Evolutionary conservation across 2,113 vertebrate genomes (phyloP).

Genomic region (Myrmecobius fasciatus): DNA sequence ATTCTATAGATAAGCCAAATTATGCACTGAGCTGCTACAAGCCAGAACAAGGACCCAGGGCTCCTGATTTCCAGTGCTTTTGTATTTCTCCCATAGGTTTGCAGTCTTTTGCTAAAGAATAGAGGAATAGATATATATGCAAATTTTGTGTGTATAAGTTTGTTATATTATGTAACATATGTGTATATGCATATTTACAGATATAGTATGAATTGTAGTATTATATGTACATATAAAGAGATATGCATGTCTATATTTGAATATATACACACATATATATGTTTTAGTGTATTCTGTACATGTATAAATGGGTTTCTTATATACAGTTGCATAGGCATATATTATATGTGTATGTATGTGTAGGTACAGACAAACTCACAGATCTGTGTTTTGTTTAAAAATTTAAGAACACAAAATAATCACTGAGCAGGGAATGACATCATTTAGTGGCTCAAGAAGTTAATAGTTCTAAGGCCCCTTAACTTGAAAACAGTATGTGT

Average conservation of each 20-base stretch:
- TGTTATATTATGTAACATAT: neutral
- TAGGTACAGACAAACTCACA: neutral
- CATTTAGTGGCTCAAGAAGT: conserved; percentile 20
- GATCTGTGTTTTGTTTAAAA: conserved; percentile 32
- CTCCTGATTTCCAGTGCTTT: neutral
- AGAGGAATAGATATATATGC: conserved; percentile 26
- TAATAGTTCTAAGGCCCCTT: conserved; percentile 50
- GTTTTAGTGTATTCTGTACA: neutral
- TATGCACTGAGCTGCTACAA: neutral
- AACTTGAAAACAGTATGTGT: conserved; percentile 7
- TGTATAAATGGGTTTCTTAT: neutral
- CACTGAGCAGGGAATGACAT: conserved; percentile 40
- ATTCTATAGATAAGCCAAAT: neutral
- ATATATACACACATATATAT: neutral
- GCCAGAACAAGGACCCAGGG: neutral
- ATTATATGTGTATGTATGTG: neutral
- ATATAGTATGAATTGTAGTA: neutral
- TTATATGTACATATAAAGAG: neutral
- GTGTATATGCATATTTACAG: neutral
- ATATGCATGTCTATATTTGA: neutral
- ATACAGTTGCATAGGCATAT: neutral
- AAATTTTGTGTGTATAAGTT: neutral
- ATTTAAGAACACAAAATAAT: neutral
- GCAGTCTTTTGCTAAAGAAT: accelerated
- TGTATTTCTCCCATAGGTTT: neutral